Percentiles rank a stretch among this genome's conserved stretches.
These are phyloP conservation scores for Gryllus longicercus DNA, from an alignment of 2,888 invertebrate genomes.

Conservation along the genomic window DNA sequence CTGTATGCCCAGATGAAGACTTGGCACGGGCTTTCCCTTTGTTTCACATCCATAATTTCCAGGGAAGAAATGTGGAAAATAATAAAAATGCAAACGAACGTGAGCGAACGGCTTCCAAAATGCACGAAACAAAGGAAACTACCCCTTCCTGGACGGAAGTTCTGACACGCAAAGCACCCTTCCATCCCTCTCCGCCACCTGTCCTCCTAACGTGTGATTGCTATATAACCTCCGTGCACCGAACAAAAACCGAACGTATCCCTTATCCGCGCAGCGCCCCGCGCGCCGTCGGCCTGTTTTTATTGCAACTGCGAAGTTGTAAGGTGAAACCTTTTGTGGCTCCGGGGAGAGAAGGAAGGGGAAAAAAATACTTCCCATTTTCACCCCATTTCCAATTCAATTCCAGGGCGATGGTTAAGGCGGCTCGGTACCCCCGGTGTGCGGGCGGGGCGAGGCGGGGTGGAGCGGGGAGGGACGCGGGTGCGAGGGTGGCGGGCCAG, in stretches of 20 bases:
- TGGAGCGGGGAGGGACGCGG: neutral
- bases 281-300: too few relatives aligned
- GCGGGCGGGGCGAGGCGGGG: too few relatives aligned
- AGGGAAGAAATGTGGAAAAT: slow-evolving; percentile 17
- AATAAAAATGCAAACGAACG: slow-evolving; percentile 17
- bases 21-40: neutral
- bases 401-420: neutral
- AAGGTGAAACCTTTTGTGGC: too few relatives aligned
- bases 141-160: neutral
- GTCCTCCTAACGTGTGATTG: too few relatives aligned
- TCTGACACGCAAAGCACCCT: neutral
- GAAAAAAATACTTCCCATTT: neutral
- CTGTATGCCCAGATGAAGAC: neutral
- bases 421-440: too few relatives aligned
- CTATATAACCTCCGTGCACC: too few relatives aligned
- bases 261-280: too few relatives aligned
- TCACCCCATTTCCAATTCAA: slow-evolving; percentile 17
- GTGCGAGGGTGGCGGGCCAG: neutral
- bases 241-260: too few relatives aligned
- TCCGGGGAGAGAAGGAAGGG: too few relatives aligned
- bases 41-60: slow-evolving; percentile 17
- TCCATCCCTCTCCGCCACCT: too few relatives aligned
- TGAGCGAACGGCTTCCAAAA: neutral
- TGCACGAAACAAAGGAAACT: neutral
- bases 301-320: too few relatives aligned